Base-by-base conservation (phyloP, 1,140 invertebrate species). In the Pomacea maculata region DNA sequence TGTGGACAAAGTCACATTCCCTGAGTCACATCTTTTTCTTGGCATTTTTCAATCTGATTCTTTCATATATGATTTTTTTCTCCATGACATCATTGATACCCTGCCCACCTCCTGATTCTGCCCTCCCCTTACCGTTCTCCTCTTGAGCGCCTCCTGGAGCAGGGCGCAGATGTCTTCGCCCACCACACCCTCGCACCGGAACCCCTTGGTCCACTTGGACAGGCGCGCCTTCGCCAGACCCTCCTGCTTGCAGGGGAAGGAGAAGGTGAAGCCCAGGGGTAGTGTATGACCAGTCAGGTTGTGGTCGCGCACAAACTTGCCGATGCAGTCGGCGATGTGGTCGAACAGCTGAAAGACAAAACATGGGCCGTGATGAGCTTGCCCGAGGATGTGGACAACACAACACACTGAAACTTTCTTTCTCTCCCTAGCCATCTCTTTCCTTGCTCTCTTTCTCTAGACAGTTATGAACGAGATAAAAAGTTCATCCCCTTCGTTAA, bases 241-340 rank as follows among this genome's bases (percentile, higher is more conserved):
- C 78, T 96, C 91, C 91, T 99, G 98, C 71, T 93, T 93, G 80
- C 98, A 94, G 0, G 99, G 99, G 91, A 99, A 99, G 86, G 97
- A 99, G 91, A 99, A 99, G 0, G 99, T 99, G 90, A 99, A 99
- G 7, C 99, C 99, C 45, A 99, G 93, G 0, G 98, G 97, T 29
- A 99, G 92, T 74, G 94, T 92, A 45, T 87, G 84, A 52, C 85
- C 83, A 73, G 92, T 96, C 93, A 96, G 94, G 83, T 97, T 95
- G 85, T 93, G 88, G 57, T 91, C 89, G 88, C 95, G 95, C 90
- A 99, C 95, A 91, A 99, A 99, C 82, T 95, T 95, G 1, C 96
- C 95, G 85, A 99, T 93, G 92, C 98, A 99, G 86, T 97, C 95
- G 52, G 98, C 98, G 86, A 99, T 99, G 91, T 99, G 98, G 91